Percentiles rank a stretch among this genome's conserved stretches.
phyloP scores from a whole-genome alignment of 2,888 invertebrate genomes.

The Clivina fossor region DNA sequence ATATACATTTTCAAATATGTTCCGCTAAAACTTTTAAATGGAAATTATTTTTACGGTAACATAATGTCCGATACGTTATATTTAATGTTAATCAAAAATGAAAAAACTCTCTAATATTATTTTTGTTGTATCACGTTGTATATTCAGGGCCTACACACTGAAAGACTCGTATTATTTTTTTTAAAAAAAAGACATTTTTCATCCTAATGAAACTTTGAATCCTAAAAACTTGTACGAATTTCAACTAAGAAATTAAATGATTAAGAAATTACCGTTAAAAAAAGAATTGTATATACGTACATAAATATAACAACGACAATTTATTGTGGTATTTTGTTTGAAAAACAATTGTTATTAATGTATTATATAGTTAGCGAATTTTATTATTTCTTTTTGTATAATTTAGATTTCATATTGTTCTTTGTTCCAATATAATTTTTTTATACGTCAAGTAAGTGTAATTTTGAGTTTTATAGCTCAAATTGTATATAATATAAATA shows the following conservation, averaged over 20 bases:
- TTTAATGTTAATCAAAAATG: too few species aligned
- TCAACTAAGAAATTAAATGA: constrained; percentile 4
- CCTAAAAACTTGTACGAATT: constrained; percentile 23
- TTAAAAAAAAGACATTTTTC: constrained; percentile 24
- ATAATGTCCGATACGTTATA: too few species aligned
- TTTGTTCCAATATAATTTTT: constrained; percentile 12
- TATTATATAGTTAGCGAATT: constrained; percentile 23
- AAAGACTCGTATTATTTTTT: constrained; percentile 26
- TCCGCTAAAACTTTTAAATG: too few species aligned
- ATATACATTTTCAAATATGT: too few species aligned
- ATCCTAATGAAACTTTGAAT: constrained; percentile 22
- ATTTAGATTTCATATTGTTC: constrained; percentile 18
- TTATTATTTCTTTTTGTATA: constrained; percentile 8
- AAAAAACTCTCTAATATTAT: too few species aligned
- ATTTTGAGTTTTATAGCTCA: constrained; percentile 32
- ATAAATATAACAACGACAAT: constrained; percentile 31
- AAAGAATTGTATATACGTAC: constrained; percentile 15
- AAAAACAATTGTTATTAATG: constrained; percentile 22
- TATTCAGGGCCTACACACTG: constrained; percentile 32
- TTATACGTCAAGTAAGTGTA: constrained; percentile 28
- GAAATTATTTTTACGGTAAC: too few species aligned
- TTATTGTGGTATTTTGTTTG: constrained; percentile 31
- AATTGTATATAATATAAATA: constrained; percentile 34
- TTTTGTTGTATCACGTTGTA: constrained; percentile 16
- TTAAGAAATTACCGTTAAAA: constrained; percentile 5